Percentiles rank a stretch among this genome's conserved stretches.
phyloP scores from a whole-genome alignment of 2,888 invertebrate genomes.

The Ganaspis brasiliensis region DNA sequence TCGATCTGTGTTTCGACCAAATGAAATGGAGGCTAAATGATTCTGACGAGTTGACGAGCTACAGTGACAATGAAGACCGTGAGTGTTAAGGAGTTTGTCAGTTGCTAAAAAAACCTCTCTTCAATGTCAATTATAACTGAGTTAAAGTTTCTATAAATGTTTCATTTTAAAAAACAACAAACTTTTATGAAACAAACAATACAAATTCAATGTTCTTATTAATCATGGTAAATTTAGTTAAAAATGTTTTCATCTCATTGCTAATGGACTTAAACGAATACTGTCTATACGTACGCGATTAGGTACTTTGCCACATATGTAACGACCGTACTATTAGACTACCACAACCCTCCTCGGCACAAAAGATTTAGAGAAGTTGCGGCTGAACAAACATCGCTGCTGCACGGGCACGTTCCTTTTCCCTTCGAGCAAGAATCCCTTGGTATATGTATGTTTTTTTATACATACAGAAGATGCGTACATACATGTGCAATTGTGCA shows the following conservation, averaged over 20 bases:
- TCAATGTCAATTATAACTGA: no score
- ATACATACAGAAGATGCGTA: neutral
- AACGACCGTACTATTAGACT: constrained; percentile 43
- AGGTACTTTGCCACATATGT: constrained; percentile 21
- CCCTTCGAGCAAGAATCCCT: constrained; percentile 46
- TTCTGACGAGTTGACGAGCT: constrained; percentile 56
- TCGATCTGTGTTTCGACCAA: constrained; percentile 79
- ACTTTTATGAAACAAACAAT: no score
- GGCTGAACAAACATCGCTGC: constrained; percentile 79
- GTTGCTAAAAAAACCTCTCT: neutral
- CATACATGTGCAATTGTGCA: constrained; percentile 21
- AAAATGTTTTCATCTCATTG: neutral
- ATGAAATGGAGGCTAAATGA: constrained; percentile 72
- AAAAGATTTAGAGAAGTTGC: constrained; percentile 80
- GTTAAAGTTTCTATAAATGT: no score
- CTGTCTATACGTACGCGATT: neutral
- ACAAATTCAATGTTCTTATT: no score
- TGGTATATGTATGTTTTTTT: neutral
- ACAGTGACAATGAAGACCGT: constrained; percentile 57
- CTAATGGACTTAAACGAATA: neutral
- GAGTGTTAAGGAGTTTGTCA: constrained; percentile 3
- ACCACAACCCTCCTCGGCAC: constrained; percentile 72
- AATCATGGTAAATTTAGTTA: no score
- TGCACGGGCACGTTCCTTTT: constrained; percentile 69
- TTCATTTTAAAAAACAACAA: neutral